Percentiles rank a stretch among this genome's conserved stretches.
These are phyloP conservation scores for Heliconius cydno DNA, from an alignment of 2,888 invertebrate species.

Conservation along the genomic window DNA sequence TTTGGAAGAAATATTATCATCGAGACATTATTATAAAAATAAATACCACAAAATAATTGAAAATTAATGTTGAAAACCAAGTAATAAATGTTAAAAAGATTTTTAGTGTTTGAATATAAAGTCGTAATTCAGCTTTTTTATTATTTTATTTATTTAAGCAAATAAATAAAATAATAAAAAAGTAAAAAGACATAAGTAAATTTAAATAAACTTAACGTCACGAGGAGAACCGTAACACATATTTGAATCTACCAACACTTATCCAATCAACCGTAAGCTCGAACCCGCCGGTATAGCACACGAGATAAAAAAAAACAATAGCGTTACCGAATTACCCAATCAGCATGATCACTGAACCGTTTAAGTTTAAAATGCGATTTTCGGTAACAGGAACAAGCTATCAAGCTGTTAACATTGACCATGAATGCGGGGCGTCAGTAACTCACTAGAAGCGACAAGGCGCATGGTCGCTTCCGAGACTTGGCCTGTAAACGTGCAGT, in stretches of 20 bases:
- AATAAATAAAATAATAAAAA: no score
- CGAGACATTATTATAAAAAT: neutral
- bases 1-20: neutral
- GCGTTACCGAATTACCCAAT: conserved; percentile 20
- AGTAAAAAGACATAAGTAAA: neutral
- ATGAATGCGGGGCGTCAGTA: conserved; percentile 58
- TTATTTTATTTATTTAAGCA: no score
- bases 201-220: neutral
- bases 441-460: conserved; percentile 50
- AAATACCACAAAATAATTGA: neutral
- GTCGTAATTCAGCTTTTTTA: neutral
- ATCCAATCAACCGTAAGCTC: neutral
- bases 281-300: neutral
- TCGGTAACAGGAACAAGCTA: conserved; percentile 55
- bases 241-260: neutral
- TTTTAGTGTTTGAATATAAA: neutral
- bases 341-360: conserved; percentile 18
- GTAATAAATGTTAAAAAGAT: neutral
- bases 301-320: neutral
- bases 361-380: conserved; percentile 48
- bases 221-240: neutral
- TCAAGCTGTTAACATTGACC: conserved; percentile 69
- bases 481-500: conserved; percentile 61
- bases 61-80: neutral
- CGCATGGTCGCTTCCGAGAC: conserved; percentile 54